These are phyloP conservation scores for Plebejus argus DNA, from an alignment of 2,888 invertebrate species.

Conservation along the genomic window DNA sequence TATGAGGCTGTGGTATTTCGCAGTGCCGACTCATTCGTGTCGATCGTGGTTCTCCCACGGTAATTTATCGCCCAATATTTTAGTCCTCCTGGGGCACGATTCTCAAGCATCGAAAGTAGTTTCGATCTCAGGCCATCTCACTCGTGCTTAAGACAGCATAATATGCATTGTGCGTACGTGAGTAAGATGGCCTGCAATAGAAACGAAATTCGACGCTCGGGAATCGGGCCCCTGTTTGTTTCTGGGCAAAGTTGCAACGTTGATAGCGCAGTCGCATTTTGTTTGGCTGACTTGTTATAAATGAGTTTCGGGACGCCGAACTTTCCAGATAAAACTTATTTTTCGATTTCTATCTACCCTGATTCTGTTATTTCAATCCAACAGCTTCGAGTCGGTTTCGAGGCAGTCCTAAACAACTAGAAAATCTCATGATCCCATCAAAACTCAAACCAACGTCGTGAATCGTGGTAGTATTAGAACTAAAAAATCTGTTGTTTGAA, in stretches of 20 bases:
- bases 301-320: slow-evolving; percentile 46
- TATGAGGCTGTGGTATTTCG: neutral
- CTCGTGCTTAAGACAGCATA: too few relatives aligned
- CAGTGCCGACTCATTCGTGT: neutral
- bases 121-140: too few relatives aligned
- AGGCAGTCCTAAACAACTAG: neutral
- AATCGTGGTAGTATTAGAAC: too few relatives aligned
- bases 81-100: too few relatives aligned
- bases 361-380: neutral
- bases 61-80: neutral
- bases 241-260: slow-evolving; percentile 4
- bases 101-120: too few relatives aligned
- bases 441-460: too few relatives aligned
- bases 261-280: slow-evolving; percentile 10
- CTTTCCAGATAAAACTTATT: slow-evolving; percentile 27
- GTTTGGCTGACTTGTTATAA: slow-evolving; percentile 68
- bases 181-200: neutral
- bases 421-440: neutral
- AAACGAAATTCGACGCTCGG: neutral
- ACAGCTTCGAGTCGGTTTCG: neutral
- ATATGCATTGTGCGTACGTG: neutral
- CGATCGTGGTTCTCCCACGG: neutral
- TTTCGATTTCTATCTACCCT: slow-evolving; percentile 3
- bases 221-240: neutral
- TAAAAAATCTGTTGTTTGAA: too few relatives aligned